A percentile compares a stretch with the other conserved stretches of the same genome.
phyloP scores from a whole-genome alignment of 2,888 invertebrate genomes.

The Eristalis pertinax region DNA sequence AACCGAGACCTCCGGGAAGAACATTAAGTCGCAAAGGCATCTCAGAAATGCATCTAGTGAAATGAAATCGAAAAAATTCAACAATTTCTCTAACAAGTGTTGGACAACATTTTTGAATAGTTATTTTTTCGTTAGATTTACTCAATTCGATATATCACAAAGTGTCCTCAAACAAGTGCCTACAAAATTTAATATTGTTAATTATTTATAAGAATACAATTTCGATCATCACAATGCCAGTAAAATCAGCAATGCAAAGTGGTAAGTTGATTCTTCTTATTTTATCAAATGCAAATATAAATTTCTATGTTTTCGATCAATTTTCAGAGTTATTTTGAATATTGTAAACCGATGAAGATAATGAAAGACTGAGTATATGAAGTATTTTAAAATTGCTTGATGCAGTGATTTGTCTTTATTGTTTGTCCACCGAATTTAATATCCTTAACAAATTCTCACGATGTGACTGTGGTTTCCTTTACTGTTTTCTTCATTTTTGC shows the following conservation, averaged over 20 bases:
- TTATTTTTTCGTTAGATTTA: neutral
- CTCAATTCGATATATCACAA: neutral
- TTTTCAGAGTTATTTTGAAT: constrained; percentile 15
- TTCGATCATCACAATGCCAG: constrained; percentile 51
- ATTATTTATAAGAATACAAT: constrained; percentile 6
- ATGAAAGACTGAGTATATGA: neutral
- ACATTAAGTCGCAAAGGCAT: constrained; percentile 17
- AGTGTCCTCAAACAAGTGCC: constrained; percentile 48
- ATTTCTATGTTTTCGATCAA: neutral
- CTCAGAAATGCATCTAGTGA: constrained; percentile 26
- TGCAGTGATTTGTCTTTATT: neutral
- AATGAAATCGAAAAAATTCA: constrained; percentile 40
- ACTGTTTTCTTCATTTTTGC: neutral
- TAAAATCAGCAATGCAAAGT: constrained; percentile 52
- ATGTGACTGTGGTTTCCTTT: neutral
- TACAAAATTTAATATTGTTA: constrained; percentile 12
- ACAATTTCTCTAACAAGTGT: constrained; percentile 40
- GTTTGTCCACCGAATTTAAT: neutral
- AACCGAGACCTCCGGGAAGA: constrained; percentile 78
- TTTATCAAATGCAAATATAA: neutral
- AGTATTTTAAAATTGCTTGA: neutral
- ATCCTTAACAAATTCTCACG: neutral
- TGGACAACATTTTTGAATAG: constrained; percentile 21
- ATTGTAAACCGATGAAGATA: neutral
- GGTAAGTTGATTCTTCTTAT: constrained; percentile 34